These are phyloP conservation scores for Agonum fuliginosum DNA, from an alignment of 2,888 invertebrate genomes.

Conservation along the genomic window DNA sequence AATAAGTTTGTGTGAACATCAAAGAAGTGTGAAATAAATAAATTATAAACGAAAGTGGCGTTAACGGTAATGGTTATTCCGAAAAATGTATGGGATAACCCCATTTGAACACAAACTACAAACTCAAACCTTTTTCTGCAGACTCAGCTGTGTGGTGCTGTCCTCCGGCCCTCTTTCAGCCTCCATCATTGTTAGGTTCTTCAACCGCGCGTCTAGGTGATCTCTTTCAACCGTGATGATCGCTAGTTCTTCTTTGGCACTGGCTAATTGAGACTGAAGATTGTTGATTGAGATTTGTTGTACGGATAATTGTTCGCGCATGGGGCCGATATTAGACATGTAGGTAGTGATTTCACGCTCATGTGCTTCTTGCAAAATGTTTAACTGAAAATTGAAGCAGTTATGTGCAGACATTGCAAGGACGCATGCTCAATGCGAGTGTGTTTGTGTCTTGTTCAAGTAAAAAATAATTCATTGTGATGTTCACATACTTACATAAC, in stretches of 20 bases:
- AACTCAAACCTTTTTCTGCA: conserved; percentile 67
- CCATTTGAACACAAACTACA: background rate
- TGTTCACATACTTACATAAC: no score
- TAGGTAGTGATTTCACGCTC: conserved; percentile 83
- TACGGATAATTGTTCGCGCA: conserved; percentile 78
- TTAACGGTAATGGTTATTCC: background rate
- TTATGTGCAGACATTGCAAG: no score
- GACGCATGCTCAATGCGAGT: no score
- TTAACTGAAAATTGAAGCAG: conserved; percentile 76
- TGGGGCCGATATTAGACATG: conserved; percentile 77
- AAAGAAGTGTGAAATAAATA: background rate
- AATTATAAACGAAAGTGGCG: no score
- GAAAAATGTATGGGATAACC: conserved; percentile 6
- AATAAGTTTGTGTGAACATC: background rate
- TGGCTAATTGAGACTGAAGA: conserved; percentile 69
- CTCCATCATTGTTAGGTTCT: conserved; percentile 64
- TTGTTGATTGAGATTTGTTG: conserved; percentile 76
- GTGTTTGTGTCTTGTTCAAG: no score
- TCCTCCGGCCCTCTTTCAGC: conserved; percentile 56
- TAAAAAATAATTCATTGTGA: no score
- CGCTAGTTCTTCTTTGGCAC: conserved; percentile 73
- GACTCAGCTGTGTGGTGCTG: conserved; percentile 50
- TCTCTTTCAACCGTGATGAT: conserved; percentile 75
- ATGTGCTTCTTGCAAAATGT: conserved; percentile 83
- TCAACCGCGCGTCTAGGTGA: conserved; percentile 74